A percentile compares a stretch with the other conserved stretches of the same genome.
Conservation (phyloP, 1,140 invertebrate genomes). For the Capitella teleta region DNA sequence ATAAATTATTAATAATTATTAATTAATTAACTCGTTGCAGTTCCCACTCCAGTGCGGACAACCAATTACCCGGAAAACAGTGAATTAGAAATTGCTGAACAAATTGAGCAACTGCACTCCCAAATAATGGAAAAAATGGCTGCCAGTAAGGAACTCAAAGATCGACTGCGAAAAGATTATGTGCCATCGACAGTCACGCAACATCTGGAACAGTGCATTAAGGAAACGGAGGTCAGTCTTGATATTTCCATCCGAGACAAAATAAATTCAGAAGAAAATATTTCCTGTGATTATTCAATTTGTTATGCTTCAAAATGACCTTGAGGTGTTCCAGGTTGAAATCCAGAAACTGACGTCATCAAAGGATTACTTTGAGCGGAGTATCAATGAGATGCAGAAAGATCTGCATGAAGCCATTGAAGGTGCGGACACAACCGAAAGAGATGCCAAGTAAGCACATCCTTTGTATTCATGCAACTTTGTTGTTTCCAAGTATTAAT, state of each 20-base stretch:
- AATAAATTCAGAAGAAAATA: not conserved
- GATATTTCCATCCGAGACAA: not conserved
- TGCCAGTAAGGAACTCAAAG: slow-evolving; percentile 22
- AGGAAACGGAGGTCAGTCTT: slow-evolving; percentile 34
- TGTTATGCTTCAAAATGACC: not conserved
- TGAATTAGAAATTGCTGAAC: slow-evolving; percentile 16
- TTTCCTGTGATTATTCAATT: not conserved
- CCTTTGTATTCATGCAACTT: not conserved
- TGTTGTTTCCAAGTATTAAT: not conserved
- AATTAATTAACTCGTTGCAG: no score
- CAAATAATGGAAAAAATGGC: slow-evolving; percentile 33
- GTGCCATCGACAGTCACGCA: slow-evolving; percentile 35
- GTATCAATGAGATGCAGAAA: slow-evolving; percentile 34
- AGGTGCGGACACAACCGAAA: slow-evolving; percentile 36
- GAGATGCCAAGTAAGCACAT: slow-evolving; percentile 28
- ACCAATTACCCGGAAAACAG: no score
- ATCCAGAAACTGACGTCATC: slow-evolving; percentile 36
- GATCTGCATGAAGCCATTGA: slow-evolving; percentile 31
- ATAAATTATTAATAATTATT: no score
- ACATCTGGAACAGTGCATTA: slow-evolving; percentile 39
- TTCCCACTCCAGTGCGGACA: no score
- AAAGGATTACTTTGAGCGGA: slow-evolving; percentile 36
- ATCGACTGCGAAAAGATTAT: slow-evolving; percentile 24
- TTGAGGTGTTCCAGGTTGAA: slow-evolving; percentile 24
- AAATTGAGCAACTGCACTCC: slow-evolving; percentile 30